A percentile compares a stretch with the other conserved stretches of the same genome.
These are phyloP conservation scores for Miltochrista miniata DNA, from an alignment of 2,888 invertebrate genomes.

Conservation along the genomic window DNA sequence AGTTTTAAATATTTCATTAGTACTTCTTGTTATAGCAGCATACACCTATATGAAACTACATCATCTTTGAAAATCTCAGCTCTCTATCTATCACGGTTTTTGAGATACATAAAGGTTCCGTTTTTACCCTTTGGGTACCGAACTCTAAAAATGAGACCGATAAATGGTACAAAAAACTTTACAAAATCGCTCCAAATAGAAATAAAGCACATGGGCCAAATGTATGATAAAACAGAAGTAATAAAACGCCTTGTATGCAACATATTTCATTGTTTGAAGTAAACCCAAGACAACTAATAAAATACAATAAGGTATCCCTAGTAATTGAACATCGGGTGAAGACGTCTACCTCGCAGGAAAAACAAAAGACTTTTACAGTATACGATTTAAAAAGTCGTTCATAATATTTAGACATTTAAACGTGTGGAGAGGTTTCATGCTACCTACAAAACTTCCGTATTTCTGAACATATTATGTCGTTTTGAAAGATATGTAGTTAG, in stretches of 20 bases:
- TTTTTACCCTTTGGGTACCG: too few species aligned
- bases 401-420: not conserved
- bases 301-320: constrained; percentile 48
- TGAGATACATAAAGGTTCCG: too few species aligned
- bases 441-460: too few species aligned
- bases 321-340: constrained; percentile 47
- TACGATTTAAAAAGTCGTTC: not conserved
- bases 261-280: constrained; percentile 41
- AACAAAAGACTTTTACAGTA: constrained; percentile 25
- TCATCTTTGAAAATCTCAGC: too few species aligned
- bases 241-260: constrained; percentile 23
- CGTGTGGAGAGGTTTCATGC: not conserved
- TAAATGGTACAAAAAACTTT: too few species aligned
- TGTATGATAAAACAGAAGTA: constrained; percentile 22
- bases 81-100: too few species aligned
- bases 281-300: constrained; percentile 42
- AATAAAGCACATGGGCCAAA: constrained; percentile 15
- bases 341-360: constrained; percentile 31
- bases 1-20: too few species aligned
- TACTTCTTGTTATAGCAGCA: too few species aligned
- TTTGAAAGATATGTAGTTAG: too few species aligned
- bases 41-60: too few species aligned
- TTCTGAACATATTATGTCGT: too few species aligned
- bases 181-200: not conserved
- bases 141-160: too few species aligned